Evolutionary conservation across 1,140 invertebrate species (phyloP).

Genomic region (Augochlora pura): DNA sequence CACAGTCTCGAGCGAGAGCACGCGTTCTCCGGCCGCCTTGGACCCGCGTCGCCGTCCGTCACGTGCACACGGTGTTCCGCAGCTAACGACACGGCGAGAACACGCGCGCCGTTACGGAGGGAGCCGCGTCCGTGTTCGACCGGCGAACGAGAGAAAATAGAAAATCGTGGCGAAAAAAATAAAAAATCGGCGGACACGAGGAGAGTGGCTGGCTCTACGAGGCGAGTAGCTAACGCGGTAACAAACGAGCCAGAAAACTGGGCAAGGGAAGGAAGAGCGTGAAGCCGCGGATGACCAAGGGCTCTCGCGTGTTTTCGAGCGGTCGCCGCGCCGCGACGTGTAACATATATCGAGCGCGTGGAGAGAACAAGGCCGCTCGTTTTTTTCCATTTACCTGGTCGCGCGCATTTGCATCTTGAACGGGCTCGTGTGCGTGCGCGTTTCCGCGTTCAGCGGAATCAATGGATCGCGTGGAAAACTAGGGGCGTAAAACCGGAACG

Average conservation of each 20-base stretch:
- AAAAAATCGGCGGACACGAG: slow-evolving; percentile 25
- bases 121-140: too few species aligned
- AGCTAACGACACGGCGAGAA: background rate
- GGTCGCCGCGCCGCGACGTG: background rate
- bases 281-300: slow-evolving; percentile 6
- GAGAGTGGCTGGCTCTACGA: too few species aligned
- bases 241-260: slow-evolving; percentile 49
- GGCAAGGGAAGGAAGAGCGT: background rate
- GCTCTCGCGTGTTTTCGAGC: slow-evolving; percentile 13
- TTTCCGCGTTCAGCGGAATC: background rate
- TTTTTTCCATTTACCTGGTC: background rate
- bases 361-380: slow-evolving; percentile 1
- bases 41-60: background rate
- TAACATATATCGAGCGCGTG: slow-evolving; percentile 27
- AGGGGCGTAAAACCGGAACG: too few species aligned
- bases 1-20: background rate
- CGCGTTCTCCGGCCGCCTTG: background rate
- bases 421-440: too few species aligned
- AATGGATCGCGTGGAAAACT: background rate
- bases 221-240: background rate
- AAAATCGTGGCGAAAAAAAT: background rate
- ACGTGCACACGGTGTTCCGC: background rate
- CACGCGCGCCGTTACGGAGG: background rate
- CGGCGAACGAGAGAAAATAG: too few species aligned
- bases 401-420: background rate